A percentile compares a stretch with the other conserved stretches of the same genome.
phyloP scores from a whole-genome alignment of 1,140 invertebrate species.

The Ceratina japonica region DNA sequence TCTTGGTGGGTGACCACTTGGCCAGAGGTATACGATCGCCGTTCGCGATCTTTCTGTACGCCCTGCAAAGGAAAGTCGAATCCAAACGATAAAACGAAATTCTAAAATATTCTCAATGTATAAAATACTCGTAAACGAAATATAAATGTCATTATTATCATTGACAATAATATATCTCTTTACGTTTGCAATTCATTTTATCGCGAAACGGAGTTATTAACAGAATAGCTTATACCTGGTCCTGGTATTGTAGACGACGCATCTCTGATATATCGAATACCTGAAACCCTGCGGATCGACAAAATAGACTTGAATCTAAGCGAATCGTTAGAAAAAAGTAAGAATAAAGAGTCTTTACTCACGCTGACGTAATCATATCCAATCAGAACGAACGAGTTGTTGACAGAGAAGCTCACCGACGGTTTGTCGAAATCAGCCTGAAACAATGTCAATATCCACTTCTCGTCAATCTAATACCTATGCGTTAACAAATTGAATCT shows the following conservation, averaged over 20 bases:
- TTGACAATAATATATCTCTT: too few species aligned
- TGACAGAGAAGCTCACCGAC: conserved; percentile 8
- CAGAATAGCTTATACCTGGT: conserved; percentile 74
- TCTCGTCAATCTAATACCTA: too few species aligned
- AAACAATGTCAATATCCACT: neutral
- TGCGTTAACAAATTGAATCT: too few species aligned
- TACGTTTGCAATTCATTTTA: conserved; percentile 20
- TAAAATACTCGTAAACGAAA: too few species aligned
- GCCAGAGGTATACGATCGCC: conserved; percentile 80
- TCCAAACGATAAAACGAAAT: neutral
- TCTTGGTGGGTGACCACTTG: conserved; percentile 82
- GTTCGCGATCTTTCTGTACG: conserved; percentile 75
- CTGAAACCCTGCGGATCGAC: conserved; percentile 81
- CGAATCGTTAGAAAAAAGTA: neutral
- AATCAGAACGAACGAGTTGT: conserved; percentile 50
- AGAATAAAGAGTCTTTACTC: conserved; percentile 17
- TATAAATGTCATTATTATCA: too few species aligned
- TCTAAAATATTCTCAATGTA: too few species aligned
- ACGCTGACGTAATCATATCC: conserved; percentile 51
- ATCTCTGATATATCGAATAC: conserved; percentile 82
- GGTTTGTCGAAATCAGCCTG: conserved; percentile 17
- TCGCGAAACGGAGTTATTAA: neutral
- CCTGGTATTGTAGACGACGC: conserved; percentile 80
- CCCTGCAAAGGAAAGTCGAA: conserved; percentile 63
- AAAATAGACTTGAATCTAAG: neutral